Percentiles rank a stretch among this genome's conserved stretches.
These are phyloP conservation scores for Apodemia duryi DNA, from an alignment of 2,888 invertebrate species.

Conservation along the genomic window DNA sequence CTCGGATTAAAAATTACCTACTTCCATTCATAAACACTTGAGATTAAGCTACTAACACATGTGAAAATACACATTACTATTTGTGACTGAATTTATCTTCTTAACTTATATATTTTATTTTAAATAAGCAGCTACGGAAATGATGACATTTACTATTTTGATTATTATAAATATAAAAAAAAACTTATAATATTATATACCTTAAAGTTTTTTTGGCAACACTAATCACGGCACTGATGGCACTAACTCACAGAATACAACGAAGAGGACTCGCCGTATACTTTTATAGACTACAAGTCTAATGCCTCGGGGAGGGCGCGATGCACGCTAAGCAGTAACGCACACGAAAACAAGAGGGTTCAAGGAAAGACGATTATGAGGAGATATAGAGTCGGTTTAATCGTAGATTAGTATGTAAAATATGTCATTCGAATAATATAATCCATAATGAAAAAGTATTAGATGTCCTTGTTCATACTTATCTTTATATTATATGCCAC, in stretches of 20 bases:
- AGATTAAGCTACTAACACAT: neutral
- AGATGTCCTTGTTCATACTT: no score
- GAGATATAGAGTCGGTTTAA: neutral
- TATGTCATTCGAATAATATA: neutral
- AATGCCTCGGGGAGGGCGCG: constrained; percentile 46
- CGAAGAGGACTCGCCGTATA: constrained; percentile 53
- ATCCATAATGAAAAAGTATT: no score
- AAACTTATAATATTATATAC: constrained; percentile 35
- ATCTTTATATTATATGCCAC: no score
- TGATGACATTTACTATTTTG: no score
- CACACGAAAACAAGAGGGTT: constrained; percentile 43
- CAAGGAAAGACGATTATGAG: constrained; percentile 37
- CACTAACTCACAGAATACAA: constrained; percentile 63
- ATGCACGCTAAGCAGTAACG: constrained; percentile 33
- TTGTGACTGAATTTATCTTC: no score
- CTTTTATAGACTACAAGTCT: constrained; percentile 70
- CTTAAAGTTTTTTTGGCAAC: constrained; percentile 53
- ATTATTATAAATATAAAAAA: no score
- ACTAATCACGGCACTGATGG: constrained; percentile 70
- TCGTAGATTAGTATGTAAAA: neutral
- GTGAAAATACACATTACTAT: no score
- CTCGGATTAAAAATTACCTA: neutral
- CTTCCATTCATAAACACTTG: neutral
- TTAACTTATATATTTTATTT: no score
- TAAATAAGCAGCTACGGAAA: no score